Evolutionary conservation across 2,797 vertebrate species (phyloP).

Genomic region (Hemitrygon akajei): DNA sequence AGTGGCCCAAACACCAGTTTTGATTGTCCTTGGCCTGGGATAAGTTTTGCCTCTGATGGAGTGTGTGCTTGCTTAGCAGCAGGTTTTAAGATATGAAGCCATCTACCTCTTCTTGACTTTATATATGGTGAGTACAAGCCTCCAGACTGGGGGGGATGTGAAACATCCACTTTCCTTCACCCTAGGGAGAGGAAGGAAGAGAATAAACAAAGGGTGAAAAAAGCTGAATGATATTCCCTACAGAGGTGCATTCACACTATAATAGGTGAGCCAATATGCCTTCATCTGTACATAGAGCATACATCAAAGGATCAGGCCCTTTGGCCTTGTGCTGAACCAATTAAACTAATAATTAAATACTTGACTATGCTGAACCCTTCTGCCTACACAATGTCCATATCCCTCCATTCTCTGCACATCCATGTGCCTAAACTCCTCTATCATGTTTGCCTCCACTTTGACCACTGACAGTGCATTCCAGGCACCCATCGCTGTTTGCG

Average conservation of each 20-base stretch:
- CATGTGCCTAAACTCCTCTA: too few relatives aligned
- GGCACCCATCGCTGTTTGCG: too few relatives aligned
- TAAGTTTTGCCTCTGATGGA: neutral
- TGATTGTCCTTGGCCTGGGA: neutral
- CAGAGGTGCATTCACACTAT: neutral
- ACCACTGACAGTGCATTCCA: too few relatives aligned
- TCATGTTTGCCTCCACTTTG: too few relatives aligned
- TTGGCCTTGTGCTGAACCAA: too few relatives aligned
- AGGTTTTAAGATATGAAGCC: neutral
- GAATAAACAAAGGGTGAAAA: neutral
- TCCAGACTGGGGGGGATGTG: too few relatives aligned
- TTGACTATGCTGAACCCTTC: too few relatives aligned
- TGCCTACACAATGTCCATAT: too few relatives aligned
- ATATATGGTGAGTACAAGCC: too few relatives aligned
- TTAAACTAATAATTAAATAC: too few relatives aligned
- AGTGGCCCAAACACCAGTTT: neutral
- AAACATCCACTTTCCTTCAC: neutral
- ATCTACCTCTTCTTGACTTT: neutral
- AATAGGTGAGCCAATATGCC: neutral
- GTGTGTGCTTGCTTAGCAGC: neutral
- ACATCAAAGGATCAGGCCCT: too few relatives aligned
- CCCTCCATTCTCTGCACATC: too few relatives aligned
- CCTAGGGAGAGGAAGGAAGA: neutral
- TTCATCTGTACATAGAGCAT: neutral
- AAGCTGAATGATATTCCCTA: neutral